Conservation (phyloP, 2,797 vertebrate genomes). For the Hydrocynus forskahlii region DNA sequence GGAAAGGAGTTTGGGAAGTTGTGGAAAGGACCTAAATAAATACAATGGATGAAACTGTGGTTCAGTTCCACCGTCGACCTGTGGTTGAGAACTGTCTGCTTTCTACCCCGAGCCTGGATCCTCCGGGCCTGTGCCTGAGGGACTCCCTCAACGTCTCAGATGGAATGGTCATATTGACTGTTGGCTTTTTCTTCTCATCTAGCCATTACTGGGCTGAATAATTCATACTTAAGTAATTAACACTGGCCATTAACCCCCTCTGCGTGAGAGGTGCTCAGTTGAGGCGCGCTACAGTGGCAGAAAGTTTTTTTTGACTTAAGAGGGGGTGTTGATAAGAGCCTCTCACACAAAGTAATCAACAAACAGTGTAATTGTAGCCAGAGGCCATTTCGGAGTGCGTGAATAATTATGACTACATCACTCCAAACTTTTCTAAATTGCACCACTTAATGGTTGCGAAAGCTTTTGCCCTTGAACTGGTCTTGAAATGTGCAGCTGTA, state of each 20-base stretch:
- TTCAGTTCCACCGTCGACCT: slow-evolving; percentile 62
- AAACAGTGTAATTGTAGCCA: slow-evolving; percentile 52
- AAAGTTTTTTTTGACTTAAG: slow-evolving; percentile 44
- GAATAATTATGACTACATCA: slow-evolving; percentile 40
- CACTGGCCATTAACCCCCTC: slow-evolving; percentile 64
- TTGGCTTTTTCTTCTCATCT: slow-evolving; percentile 73
- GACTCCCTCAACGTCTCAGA: slow-evolving; percentile 68
- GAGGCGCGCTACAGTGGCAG: slow-evolving; percentile 38
- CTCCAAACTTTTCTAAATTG: slow-evolving; percentile 49
- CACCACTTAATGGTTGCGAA: slow-evolving; percentile 34
- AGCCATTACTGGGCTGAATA: slow-evolving; percentile 75
- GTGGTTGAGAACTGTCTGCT: slow-evolving; percentile 59
- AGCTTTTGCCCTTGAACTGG: slow-evolving; percentile 30
- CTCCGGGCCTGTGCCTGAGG: slow-evolving; percentile 52
- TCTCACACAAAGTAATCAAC: slow-evolving; percentile 46
- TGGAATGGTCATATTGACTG: slow-evolving; percentile 72
- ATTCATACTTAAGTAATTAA: slow-evolving; percentile 78
- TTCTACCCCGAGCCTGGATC: slow-evolving; percentile 41
- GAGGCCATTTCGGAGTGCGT: slow-evolving; percentile 28
- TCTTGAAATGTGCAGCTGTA: slow-evolving; percentile 2
- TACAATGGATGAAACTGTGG: slow-evolving; percentile 43
- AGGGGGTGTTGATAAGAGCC: slow-evolving; percentile 53
- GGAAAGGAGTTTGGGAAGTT: neutral
- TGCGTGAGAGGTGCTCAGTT: slow-evolving; percentile 61
- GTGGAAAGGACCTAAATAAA: slow-evolving; percentile 58